Evolutionary conservation across 2,797 vertebrate species (phyloP).

Genomic region (Eleutherodactylus coqui): DNA sequence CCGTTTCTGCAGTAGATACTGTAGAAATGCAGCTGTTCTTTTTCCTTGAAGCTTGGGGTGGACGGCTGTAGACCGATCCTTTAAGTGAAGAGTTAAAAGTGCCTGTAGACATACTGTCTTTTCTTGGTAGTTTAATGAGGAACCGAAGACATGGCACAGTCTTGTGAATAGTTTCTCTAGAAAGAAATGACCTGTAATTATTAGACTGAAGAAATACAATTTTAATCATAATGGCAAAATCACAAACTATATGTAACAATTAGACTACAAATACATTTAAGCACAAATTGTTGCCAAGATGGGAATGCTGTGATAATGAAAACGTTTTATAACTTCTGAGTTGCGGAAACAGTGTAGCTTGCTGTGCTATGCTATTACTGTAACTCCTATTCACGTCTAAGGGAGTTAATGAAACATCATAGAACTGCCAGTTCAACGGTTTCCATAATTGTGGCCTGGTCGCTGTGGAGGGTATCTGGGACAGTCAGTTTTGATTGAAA

Average conservation of each 20-base stretch:
- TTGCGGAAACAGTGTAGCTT: no score
- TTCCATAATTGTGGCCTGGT: no score
- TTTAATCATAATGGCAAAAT: background rate
- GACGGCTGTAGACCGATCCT: conserved; percentile 70
- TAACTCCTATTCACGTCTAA: no score
- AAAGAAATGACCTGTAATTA: conserved; percentile 1
- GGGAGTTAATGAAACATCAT: no score
- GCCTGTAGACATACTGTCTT: conserved; percentile 69
- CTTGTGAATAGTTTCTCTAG: conserved; percentile 73
- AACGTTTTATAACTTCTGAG: no score
- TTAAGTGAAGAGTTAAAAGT: conserved; percentile 72
- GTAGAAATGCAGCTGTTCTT: conserved; percentile 69
- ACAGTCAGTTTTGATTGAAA: no score
- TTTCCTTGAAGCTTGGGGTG: conserved; percentile 66
- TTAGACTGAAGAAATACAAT: background rate
- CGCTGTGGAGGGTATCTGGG: no score
- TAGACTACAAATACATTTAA: background rate
- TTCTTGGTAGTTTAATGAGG: conserved; percentile 69
- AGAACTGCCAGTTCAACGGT: no score
- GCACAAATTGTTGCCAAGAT: no score
- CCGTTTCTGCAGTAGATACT: conserved; percentile 69
- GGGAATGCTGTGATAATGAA: no score
- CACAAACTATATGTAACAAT: background rate
- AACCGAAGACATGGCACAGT: conserved; percentile 73
- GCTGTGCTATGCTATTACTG: no score